These are phyloP conservation scores for Leptinotarsa haldemani DNA, from an alignment of 2,888 invertebrate genomes.

Conservation along the genomic window DNA sequence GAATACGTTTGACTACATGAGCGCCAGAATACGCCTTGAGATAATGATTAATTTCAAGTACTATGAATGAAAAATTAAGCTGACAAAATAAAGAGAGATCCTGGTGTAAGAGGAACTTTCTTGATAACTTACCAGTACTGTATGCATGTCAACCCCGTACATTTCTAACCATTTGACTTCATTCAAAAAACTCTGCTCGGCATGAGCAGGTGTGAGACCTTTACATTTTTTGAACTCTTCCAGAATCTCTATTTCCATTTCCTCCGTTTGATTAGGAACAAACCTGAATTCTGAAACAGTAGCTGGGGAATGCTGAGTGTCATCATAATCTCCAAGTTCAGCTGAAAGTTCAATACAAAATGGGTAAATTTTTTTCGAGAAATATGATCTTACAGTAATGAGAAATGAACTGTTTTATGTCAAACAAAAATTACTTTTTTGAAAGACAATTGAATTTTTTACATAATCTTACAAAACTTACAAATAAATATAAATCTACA, in stretches of 20 bases:
- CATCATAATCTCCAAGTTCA: slow-evolving; percentile 97
- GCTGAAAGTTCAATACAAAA: slow-evolving; percentile 70
- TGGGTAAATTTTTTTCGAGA: too few relatives aligned
- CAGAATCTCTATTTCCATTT: slow-evolving; percentile 93
- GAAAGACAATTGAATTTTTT: too few relatives aligned
- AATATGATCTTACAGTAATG: too few relatives aligned
- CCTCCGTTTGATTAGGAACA: slow-evolving; percentile 95
- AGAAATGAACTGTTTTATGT: too few relatives aligned
- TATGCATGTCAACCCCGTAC: slow-evolving; percentile 99
- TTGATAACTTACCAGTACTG: slow-evolving; percentile 75
- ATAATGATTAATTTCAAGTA: too few relatives aligned
- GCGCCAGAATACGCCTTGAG: too few relatives aligned
- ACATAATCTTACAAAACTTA: too few relatives aligned
- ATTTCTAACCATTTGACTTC: slow-evolving; percentile 96
- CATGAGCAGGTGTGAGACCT: slow-evolving; percentile 93
- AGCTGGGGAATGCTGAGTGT: slow-evolving; percentile 90
- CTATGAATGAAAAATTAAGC: not conserved
- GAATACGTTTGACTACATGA: too few relatives aligned
- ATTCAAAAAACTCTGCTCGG: slow-evolving; percentile 93
- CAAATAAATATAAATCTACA: too few relatives aligned
- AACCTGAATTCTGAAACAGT: slow-evolving; percentile 98
- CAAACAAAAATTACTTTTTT: too few relatives aligned
- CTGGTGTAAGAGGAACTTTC: not conserved
- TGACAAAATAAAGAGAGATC: not conserved
- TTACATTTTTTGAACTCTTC: slow-evolving; percentile 90